A percentile compares a stretch with the other conserved stretches of the same genome.
Evolutionary conservation across 2,797 vertebrate species (phyloP).

Genomic region (Periparus ater): DNA sequence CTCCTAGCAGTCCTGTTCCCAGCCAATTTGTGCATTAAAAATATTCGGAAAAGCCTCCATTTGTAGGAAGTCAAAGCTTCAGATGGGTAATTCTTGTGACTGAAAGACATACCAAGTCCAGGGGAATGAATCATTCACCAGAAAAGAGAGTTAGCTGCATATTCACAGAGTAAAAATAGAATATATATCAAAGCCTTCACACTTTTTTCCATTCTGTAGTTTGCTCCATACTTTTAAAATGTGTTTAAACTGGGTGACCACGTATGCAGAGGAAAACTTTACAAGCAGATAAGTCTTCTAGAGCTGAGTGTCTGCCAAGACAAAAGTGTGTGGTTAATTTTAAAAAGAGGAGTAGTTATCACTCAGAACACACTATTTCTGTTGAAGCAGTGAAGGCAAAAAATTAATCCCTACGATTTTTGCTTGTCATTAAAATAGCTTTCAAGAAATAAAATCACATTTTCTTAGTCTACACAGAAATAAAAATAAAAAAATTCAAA

Average conservation of each 20-base stretch:
- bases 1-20: neutral
- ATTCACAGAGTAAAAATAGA: neutral
- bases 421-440: constrained; percentile 35
- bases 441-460: neutral
- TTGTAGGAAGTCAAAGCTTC: neutral
- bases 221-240: constrained; percentile 3
- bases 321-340: constrained; percentile 49
- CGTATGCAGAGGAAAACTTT: constrained; percentile 53
- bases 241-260: constrained; percentile 33
- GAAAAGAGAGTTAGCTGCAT: neutral
- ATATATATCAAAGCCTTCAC: constrained; percentile 2
- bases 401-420: constrained; percentile 32
- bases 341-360: constrained; percentile 58
- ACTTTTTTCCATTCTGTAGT: constrained; percentile 29
- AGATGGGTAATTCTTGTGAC: neutral
- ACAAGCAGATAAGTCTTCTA: constrained; percentile 60
- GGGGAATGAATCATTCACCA: neutral
- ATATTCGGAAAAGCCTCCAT: neutral
- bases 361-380: constrained; percentile 15
- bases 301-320: constrained; percentile 51
- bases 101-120: neutral
- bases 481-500: neutral
- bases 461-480: neutral
- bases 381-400: constrained; percentile 19
- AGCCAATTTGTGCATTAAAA: neutral